A percentile compares a stretch with the other conserved stretches of the same genome.
Conservation (phyloP, 2,888 invertebrate genomes). For the Hirudinaria manillensis region DNA sequence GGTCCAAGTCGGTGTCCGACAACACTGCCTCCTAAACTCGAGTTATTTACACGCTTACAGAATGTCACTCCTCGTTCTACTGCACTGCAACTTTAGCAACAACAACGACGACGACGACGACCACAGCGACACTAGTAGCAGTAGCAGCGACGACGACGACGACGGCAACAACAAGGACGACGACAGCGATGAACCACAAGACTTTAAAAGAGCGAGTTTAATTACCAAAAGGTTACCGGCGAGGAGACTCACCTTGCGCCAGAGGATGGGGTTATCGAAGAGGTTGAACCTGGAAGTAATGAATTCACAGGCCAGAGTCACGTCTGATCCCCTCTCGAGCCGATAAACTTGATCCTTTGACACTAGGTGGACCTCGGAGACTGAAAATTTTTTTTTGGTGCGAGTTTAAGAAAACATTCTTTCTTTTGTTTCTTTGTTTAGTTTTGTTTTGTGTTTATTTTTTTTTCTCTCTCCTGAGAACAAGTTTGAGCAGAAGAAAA, state of each 20-base stretch:
- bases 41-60: no score
- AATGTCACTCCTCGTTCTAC: no score
- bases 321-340: background rate
- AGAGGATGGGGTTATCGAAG: constrained; percentile 22
- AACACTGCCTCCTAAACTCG: no score
- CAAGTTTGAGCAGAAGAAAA: no score
- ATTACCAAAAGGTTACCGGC: background rate
- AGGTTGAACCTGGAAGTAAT: constrained; percentile 3
- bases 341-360: constrained; percentile 8
- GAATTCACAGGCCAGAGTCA: constrained; percentile 5
- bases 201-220: background rate
- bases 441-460: no score
- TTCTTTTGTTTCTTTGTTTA: no score
- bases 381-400: background rate
- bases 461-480: no score
- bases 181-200: background rate
- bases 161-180: background rate
- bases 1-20: no score
- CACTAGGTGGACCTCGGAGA: constrained; percentile 2
- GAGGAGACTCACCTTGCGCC: constrained; percentile 18
- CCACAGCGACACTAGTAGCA: no score
- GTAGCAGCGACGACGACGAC: no score
- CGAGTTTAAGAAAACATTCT: background rate
- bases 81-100: no score
- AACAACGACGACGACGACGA: no score